Conservation (phyloP, 2,113 vertebrate species). For the Cynocephalus volans region DNA sequence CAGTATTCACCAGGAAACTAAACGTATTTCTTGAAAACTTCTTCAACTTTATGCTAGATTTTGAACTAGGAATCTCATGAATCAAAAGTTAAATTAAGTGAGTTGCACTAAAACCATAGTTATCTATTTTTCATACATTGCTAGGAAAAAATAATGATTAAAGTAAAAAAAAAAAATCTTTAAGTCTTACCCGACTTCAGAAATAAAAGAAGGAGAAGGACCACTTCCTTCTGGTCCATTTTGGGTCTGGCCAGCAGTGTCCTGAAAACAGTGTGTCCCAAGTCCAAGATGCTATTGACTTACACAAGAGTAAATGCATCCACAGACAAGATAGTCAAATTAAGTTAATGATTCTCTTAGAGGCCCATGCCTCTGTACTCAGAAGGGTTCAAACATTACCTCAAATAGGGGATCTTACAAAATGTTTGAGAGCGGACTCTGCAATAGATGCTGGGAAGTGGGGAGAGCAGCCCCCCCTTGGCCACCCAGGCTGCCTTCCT, state of each 20-base stretch:
- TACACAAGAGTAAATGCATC: conserved; percentile 33
- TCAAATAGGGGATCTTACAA: conserved; percentile 82
- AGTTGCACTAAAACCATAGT: neutral
- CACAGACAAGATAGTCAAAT: conserved; percentile 69
- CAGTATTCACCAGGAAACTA: neutral
- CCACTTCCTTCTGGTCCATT: conserved; percentile 71
- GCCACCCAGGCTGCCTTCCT: neutral
- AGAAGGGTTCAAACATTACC: conserved; percentile 81
- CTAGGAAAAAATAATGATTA: neutral
- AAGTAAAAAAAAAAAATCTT: neutral
- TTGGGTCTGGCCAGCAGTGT: conserved; percentile 52
- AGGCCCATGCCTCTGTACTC: conserved; percentile 27
- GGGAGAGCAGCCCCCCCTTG: accelerated
- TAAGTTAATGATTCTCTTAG: conserved; percentile 88
- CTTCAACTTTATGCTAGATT: neutral
- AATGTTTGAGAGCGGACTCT: conserved; percentile 69
- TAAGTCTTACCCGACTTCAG: conserved; percentile 76
- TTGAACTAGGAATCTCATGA: neutral
- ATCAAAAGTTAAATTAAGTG: neutral
- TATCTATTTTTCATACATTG: neutral
- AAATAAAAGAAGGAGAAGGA: conserved; percentile 83
- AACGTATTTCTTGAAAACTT: neutral
- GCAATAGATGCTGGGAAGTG: conserved; percentile 67
- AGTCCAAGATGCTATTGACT: conserved; percentile 80
- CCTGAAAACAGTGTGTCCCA: conserved; percentile 57